Evolutionary conservation across 1,140 invertebrate species (phyloP).

Genomic region (Drosophila tristis): DNA sequence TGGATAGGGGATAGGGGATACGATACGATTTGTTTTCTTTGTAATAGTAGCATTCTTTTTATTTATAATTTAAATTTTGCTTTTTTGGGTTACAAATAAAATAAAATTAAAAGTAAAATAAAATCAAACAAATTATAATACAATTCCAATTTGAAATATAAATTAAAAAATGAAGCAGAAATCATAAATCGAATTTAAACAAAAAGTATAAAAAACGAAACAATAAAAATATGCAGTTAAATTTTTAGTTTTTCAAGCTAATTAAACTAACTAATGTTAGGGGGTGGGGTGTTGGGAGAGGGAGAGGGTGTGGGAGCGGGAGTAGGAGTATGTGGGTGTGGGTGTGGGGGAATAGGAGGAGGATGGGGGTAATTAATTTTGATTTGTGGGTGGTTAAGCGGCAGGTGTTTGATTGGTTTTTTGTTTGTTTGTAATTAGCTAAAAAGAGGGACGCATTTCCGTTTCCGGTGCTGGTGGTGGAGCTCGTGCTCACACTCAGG

Average conservation of each 20-base stretch:
- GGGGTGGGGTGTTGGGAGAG: conserved; percentile 12
- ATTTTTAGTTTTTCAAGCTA: conserved; percentile 59
- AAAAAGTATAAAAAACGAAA: conserved; percentile 29
- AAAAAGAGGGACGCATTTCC: conserved; percentile 66
- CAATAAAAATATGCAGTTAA: conserved; percentile 38
- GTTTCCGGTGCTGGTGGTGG: conserved; percentile 66
- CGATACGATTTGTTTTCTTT: conserved; percentile 21
- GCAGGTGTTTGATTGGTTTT: conserved; percentile 4
- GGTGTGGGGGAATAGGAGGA: conserved; percentile 4
- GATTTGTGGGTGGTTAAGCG: conserved; percentile 32
- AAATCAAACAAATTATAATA: conserved; percentile 46
- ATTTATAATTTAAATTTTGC: conserved; percentile 69
- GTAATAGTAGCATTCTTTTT: conserved; percentile 49
- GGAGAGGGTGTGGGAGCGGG: conserved; percentile 1
- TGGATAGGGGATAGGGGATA: neutral
- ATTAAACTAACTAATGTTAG: conserved; percentile 69
- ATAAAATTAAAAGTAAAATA: conserved; percentile 44
- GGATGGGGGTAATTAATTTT: conserved; percentile 11
- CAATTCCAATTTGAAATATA: conserved; percentile 55
- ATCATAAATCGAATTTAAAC: conserved; percentile 34
- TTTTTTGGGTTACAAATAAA: conserved; percentile 53
- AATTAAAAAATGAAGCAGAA: conserved; percentile 50
- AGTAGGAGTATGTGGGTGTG: no score
- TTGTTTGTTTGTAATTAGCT: conserved; percentile 45
- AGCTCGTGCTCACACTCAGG: conserved; percentile 7